Evolutionary conservation across 2,888 invertebrate species (phyloP).

Genomic region (Epiblema foenella): DNA sequence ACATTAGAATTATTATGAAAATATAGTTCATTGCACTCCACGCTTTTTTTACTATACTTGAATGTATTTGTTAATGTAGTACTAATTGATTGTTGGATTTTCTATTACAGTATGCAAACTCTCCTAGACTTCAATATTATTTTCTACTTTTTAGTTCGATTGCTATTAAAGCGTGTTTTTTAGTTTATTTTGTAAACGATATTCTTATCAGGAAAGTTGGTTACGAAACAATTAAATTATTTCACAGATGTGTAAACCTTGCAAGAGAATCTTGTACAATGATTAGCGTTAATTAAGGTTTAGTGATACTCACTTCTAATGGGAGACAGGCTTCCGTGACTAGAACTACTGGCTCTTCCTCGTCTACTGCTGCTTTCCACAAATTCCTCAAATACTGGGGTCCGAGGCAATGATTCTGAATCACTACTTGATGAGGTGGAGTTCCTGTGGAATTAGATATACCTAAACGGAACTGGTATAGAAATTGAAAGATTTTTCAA

Average conservation of each 20-base stretch:
- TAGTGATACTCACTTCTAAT: constrained; percentile 63
- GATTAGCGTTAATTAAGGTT: neutral
- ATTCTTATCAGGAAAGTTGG: neutral
- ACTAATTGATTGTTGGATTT: no score
- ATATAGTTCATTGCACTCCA: no score
- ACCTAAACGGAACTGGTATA: neutral
- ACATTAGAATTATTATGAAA: no score
- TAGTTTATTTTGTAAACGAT: neutral
- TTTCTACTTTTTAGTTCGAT: no score
- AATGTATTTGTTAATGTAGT: no score
- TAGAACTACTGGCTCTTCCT: constrained; percentile 61
- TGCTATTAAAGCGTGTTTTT: no score
- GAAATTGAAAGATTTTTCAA: neutral
- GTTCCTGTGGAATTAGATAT: constrained; percentile 53
- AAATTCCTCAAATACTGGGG: constrained; percentile 81
- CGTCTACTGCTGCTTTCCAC: constrained; percentile 63
- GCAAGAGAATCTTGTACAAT: no score
- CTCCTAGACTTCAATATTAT: no score
- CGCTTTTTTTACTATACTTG: no score
- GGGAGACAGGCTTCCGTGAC: constrained; percentile 68
- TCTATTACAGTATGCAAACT: no score
- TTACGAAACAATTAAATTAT: no score
- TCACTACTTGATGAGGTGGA: constrained; percentile 80
- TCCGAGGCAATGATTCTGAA: constrained; percentile 76
- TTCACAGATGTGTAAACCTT: no score